A percentile compares a stretch with the other conserved stretches of the same genome.
These are phyloP conservation scores for Netelia virgata DNA, from an alignment of 2,888 invertebrate species.

Conservation along the genomic window DNA sequence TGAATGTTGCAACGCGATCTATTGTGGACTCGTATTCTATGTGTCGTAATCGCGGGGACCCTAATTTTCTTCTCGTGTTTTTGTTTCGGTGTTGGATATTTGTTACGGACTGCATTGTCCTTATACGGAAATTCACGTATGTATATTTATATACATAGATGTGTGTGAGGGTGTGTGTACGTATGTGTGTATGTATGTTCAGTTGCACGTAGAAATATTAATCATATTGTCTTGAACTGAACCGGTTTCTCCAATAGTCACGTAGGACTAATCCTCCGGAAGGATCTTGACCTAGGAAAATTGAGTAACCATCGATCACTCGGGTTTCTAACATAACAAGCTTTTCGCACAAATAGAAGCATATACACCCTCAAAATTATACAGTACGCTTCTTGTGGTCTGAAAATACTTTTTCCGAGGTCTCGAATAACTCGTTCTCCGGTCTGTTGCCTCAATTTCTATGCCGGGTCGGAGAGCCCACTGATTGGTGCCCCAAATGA, in stretches of 20 bases:
- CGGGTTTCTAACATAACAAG: constrained; percentile 37
- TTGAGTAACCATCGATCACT: constrained; percentile 42
- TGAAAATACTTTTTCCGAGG: constrained; percentile 4
- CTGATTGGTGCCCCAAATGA: constrained; percentile 63
- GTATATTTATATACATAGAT: too few relatives aligned
- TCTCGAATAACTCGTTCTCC: constrained; percentile 34
- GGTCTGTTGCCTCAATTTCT: constrained; percentile 12
- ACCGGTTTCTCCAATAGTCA: constrained; percentile 17
- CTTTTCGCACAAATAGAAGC: background rate
- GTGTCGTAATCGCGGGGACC: constrained; percentile 39
- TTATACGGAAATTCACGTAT: constrained; percentile 7
- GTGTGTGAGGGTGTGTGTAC: background rate
- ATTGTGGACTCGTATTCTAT: constrained; percentile 58
- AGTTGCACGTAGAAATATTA: constrained; percentile 18
- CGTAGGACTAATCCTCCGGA: constrained; percentile 39
- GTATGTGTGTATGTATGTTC: background rate
- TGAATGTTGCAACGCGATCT: constrained; percentile 62
- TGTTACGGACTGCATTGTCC: constrained; percentile 36
- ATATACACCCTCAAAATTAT: background rate
- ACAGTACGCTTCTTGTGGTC: background rate
- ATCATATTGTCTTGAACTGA: constrained; percentile 1
- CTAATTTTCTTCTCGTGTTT: constrained; percentile 60
- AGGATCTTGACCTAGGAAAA: constrained; percentile 62
- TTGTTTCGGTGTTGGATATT: constrained; percentile 33
- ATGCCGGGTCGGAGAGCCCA: constrained; percentile 31